phyloP scores from a whole-genome alignment of 2,797 vertebrate genomes.

The Simalia tracyae region DNA sequence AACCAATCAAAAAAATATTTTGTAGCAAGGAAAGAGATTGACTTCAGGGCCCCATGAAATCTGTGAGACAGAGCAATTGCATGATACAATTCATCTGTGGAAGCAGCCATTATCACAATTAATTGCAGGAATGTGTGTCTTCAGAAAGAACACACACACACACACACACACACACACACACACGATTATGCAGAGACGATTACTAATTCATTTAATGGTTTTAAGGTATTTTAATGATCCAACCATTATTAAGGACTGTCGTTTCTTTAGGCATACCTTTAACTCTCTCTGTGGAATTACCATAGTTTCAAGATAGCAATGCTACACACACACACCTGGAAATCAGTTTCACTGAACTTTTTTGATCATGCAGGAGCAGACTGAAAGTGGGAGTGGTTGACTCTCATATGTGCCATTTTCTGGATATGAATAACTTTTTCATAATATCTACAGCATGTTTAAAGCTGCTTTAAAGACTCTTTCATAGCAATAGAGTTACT shows the following conservation, averaged over 20 bases:
- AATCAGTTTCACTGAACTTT: not conserved
- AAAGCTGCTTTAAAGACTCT: not conserved
- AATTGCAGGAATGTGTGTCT: not conserved
- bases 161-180: not conserved
- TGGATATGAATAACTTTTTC: not conserved
- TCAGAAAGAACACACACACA: not conserved
- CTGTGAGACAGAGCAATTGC: not conserved
- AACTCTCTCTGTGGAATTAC: not conserved
- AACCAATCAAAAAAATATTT: not conserved
- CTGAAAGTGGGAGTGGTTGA: not conserved
- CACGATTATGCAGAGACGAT: not conserved
- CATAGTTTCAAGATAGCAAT: not conserved
- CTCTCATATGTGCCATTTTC: not conserved
- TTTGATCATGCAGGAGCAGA: not conserved
- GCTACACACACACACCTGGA: not conserved
- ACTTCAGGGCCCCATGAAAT: not conserved
- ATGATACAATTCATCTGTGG: not conserved
- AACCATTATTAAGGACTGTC: not conserved
- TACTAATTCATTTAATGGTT: not conserved
- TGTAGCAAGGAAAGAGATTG: not conserved
- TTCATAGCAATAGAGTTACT: not conserved
- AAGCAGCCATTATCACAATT: too few species aligned
- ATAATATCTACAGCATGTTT: not conserved
- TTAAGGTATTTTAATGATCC: not conserved
- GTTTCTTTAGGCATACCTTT: not conserved